Conservation (phyloP, 2,888 invertebrate genomes). For the Leucoma salicis region DNA sequence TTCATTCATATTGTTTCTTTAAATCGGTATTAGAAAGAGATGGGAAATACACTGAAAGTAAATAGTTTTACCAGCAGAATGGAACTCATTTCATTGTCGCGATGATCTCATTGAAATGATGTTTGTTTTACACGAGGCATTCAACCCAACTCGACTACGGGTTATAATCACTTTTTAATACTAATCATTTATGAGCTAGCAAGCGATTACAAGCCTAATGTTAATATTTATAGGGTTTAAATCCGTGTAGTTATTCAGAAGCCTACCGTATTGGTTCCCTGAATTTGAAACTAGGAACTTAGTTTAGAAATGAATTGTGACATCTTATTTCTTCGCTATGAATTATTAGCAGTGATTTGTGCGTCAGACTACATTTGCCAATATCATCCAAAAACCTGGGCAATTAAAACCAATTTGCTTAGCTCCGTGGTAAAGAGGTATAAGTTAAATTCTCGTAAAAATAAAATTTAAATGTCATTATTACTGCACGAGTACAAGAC, state of each 20-base stretch:
- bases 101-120: no score
- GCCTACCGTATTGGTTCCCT: constrained; percentile 49
- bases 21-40: background rate
- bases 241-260: constrained; percentile 38
- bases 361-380: background rate
- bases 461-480: no score
- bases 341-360: background rate
- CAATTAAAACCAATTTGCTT: no score
- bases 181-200: constrained; percentile 11
- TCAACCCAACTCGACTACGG: constrained; percentile 32
- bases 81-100: no score
- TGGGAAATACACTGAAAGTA: background rate
- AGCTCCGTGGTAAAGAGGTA: no score
- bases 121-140: constrained; percentile 32
- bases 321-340: background rate
- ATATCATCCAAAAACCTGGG: no score
- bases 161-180: constrained; percentile 25
- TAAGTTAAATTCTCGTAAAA: no score
- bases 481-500: no score
- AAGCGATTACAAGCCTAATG: constrained; percentile 29
- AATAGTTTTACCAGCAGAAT: no score
- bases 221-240: constrained; percentile 37
- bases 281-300: constrained; percentile 45
- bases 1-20: no score
- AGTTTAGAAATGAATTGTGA: constrained; percentile 32